These are phyloP conservation scores for Zaprionus gabonicus DNA, from an alignment of 1,140 invertebrate species.

Conservation along the genomic window DNA sequence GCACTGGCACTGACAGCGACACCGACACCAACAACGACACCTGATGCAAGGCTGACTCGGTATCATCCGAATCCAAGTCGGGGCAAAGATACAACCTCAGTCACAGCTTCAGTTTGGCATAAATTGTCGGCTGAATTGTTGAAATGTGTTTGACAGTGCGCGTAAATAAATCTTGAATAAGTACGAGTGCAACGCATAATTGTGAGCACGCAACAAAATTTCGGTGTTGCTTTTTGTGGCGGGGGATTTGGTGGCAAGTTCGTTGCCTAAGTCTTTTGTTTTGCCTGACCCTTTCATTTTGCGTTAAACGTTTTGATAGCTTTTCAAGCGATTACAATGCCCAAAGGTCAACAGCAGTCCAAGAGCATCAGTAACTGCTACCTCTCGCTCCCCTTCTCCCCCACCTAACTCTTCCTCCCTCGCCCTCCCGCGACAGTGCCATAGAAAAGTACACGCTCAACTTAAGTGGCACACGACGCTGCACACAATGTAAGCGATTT, in stretches of 20 bases:
- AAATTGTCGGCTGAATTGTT: slow-evolving; percentile 47
- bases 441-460: slow-evolving; percentile 37
- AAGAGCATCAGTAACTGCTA: slow-evolving; percentile 5
- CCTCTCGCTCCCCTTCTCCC: neutral
- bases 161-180: slow-evolving; percentile 46
- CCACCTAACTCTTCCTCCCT: neutral
- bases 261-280: slow-evolving; percentile 82
- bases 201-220: slow-evolving; percentile 50
- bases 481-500: slow-evolving; percentile 77
- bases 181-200: slow-evolving; percentile 60
- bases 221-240: slow-evolving; percentile 5
- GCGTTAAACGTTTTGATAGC: slow-evolving; percentile 43
- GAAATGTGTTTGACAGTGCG: slow-evolving; percentile 52
- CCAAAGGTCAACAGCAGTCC: slow-evolving; percentile 77
- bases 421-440: neutral
- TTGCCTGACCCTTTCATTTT: slow-evolving; percentile 50
- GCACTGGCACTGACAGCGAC: slow-evolving; percentile 28
- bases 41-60: slow-evolving; percentile 29
- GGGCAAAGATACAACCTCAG: neutral
- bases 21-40: slow-evolving; percentile 48
- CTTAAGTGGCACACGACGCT: slow-evolving; percentile 71
- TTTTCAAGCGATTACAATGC: slow-evolving; percentile 36
- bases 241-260: slow-evolving; percentile 65
- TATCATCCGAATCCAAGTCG: slow-evolving; percentile 15
- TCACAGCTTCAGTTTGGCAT: slow-evolving; percentile 20